phyloP scores from a whole-genome alignment of 1,140 invertebrate genomes.

The Cydia pomonella region DNA sequence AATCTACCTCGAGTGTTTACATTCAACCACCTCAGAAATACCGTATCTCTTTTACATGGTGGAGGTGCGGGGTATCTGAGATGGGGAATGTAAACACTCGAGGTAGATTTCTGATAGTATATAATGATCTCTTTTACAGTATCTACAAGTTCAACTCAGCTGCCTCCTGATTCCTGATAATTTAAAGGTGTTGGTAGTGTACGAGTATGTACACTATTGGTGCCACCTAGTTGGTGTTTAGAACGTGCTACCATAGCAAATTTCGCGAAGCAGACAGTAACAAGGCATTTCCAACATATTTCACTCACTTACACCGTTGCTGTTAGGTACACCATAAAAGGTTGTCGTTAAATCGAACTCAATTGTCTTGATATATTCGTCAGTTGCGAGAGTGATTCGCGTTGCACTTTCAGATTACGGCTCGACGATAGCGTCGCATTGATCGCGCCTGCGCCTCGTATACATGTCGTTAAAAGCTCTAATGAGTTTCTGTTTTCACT shows the following conservation, averaged over 20 bases:
- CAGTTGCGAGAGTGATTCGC: neutral
- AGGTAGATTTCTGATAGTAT: too few relatives aligned
- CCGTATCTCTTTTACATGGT: too few relatives aligned
- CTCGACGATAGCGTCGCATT: slow-evolving; percentile 42
- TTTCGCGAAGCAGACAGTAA: slow-evolving; percentile 52
- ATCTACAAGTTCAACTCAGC: too few relatives aligned
- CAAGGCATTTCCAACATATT: slow-evolving; percentile 45
- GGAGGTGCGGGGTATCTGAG: too few relatives aligned
- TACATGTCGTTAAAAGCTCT: slow-evolving; percentile 52
- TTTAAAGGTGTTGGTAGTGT: neutral
- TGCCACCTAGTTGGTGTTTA: slow-evolving; percentile 8
- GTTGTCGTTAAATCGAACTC: slow-evolving; percentile 37
- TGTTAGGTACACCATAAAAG: slow-evolving; percentile 35
- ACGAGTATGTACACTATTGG: neutral
- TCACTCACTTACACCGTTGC: slow-evolving; percentile 13
- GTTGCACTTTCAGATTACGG: slow-evolving; percentile 43
- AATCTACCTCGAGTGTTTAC: too few relatives aligned
- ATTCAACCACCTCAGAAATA: too few relatives aligned
- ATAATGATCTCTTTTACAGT: too few relatives aligned
- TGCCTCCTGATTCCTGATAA: too few relatives aligned
- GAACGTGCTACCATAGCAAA: neutral
- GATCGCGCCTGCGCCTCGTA: slow-evolving; percentile 41
- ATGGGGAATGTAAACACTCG: too few relatives aligned
- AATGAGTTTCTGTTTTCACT: slow-evolving; percentile 58
- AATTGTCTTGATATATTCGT: slow-evolving; percentile 43